Evolutionary conservation across 1,140 invertebrate species (phyloP).

Genomic region (Nautilus pompilius): DNA sequence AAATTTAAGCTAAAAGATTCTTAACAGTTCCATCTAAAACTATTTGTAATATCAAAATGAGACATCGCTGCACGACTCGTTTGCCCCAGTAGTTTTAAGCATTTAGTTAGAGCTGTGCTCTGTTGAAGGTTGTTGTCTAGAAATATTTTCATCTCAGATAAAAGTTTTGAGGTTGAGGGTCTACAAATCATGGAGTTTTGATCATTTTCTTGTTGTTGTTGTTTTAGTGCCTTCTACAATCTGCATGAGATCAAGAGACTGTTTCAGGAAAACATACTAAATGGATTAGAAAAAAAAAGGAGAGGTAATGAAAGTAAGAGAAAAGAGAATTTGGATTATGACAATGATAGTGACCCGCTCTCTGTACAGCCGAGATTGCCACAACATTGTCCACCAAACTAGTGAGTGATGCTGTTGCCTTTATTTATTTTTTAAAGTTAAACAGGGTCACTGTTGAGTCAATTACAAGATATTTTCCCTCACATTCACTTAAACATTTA

Average conservation of each 20-base stretch:
- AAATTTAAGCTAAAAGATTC: too few species aligned
- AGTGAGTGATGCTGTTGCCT: constrained; percentile 18
- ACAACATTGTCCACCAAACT: constrained; percentile 4
- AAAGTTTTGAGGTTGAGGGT: too few species aligned
- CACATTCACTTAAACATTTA: too few species aligned
- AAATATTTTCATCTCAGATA: too few species aligned
- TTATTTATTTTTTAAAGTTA: too few species aligned
- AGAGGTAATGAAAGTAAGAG: neutral
- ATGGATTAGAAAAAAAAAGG: constrained; percentile 6
- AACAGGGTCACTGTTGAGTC: too few species aligned
- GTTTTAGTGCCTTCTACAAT: constrained; percentile 22
- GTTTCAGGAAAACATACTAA: constrained; percentile 23
- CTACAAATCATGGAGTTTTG: constrained; percentile 1
- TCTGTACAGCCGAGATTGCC: neutral
- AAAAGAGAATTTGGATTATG: neutral
- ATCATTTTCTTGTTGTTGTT: neutral
- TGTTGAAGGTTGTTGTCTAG: constrained; percentile 10
- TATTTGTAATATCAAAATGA: too few species aligned
- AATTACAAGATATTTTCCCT: too few species aligned
- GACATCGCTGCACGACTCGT: too few species aligned
- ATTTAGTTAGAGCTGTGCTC: neutral
- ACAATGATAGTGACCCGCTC: neutral
- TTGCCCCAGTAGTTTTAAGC: constrained; percentile 5
- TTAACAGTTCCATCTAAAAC: too few species aligned
- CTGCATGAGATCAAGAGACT: constrained; percentile 12